Evolutionary conservation across 2,113 vertebrate genomes (phyloP).

Genomic region (Mionectes macconnelli): DNA sequence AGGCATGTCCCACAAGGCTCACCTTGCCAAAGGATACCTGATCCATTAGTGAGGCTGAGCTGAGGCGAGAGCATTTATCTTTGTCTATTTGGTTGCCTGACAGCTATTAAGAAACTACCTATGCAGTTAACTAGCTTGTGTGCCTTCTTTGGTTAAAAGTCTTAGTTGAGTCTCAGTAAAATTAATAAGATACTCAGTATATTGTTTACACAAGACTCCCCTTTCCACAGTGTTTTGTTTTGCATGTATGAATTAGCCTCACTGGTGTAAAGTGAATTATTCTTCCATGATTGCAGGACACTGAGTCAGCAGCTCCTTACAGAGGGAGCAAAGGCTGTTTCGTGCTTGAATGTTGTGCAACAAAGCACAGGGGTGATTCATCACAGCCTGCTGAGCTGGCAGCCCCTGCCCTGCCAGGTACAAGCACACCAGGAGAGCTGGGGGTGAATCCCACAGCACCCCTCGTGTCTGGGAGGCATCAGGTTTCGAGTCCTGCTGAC

Average conservation of each 20-base stretch:
- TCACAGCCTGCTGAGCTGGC: too few relatives aligned
- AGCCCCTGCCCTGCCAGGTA: fast-evolving
- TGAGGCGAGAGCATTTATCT: background rate
- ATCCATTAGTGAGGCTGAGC: too few relatives aligned
- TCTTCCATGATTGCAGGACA: background rate
- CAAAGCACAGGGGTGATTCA: background rate
- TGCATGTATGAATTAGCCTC: too few relatives aligned
- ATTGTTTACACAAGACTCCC: background rate
- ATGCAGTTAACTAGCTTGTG: too few relatives aligned
- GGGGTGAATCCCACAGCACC: background rate
- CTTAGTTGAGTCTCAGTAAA: background rate
- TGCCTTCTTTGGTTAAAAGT: background rate
- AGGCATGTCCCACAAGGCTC: background rate
- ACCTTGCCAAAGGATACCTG: background rate
- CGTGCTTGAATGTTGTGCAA: fast-evolving
- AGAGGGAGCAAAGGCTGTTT: too few relatives aligned
- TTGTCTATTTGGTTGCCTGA: background rate
- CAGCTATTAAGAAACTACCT: background rate
- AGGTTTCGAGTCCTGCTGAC: background rate
- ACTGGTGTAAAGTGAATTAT: background rate
- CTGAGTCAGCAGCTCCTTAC: fast-evolving
- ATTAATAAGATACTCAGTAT: fast-evolving
- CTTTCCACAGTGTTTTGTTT: background rate
- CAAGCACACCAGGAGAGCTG: background rate
- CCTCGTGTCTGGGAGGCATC: fast-evolving